Base-by-base conservation (phyloP, 2,113 vertebrate genomes). In the Nothocercus nigrocapillus region DNA sequence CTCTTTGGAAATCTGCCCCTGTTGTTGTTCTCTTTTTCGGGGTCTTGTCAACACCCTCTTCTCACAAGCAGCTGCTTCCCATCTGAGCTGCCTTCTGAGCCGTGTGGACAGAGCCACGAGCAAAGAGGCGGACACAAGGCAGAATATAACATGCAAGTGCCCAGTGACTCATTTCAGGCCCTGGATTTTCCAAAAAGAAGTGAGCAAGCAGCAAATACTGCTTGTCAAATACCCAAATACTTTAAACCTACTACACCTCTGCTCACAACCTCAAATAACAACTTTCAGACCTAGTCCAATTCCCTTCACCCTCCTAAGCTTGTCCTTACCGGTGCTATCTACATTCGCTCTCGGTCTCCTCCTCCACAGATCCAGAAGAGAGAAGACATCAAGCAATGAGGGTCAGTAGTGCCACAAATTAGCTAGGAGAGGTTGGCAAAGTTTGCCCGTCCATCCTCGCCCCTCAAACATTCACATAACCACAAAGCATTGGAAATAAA, bases 41-140 rank as follows among this genome's bases (percentile, higher is more conserved):
- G 18, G 36, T 24, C 81, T 70, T 92, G 85, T 81, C 88, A 93
- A 90, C 77, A 86, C 44, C 20, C 30, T 27, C 56, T 88, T 25
- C 40, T 86, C 82, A 69, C 74, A 44, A 82, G 85, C 93, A 95
- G 82, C 70, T 88, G 75, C 61, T 83, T 93, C 61, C 79, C 88
- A 91, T 85, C 85, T 67, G 74, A 94, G 47, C 54, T 13, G 36
- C 62, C 32, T 76, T 85, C 72, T 59, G 34, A 93, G 70, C 58
- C 66, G 59, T 36, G 45, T 70, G 9, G 1, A 82, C 32, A 89
- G 42, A 86, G 51, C 38, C 51, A 85, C 38, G 21, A 91, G 79
- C 68, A 85, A 53, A 19, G 32, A n/a, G 42, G 82, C 28, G 5
- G 17, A 61, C 45, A 44, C 0, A 4, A 92, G 21, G n/a, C 88